phyloP scores from a whole-genome alignment of 2,888 invertebrate genomes.

The Peribatodes rhomboidaria region DNA sequence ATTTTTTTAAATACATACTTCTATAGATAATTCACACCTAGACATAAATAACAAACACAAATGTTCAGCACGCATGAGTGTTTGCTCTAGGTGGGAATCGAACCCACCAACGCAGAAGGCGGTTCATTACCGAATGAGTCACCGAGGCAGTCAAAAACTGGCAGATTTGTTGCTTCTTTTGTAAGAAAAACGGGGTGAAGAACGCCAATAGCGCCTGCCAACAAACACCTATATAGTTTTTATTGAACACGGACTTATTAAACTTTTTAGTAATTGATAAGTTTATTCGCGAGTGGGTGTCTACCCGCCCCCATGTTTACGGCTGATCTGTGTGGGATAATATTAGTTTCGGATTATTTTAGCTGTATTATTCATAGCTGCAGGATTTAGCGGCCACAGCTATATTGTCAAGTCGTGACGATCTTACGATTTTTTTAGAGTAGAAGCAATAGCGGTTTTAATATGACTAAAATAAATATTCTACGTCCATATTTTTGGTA shows the following conservation, averaged over 20 bases:
- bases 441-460: conserved; percentile 21
- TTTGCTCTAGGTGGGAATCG: too few relatives aligned
- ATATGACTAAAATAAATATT: too few relatives aligned
- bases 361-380: conserved; percentile 34
- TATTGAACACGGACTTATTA: conserved; percentile 14
- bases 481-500: too few relatives aligned
- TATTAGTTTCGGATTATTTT: conserved; percentile 35
- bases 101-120: too few relatives aligned
- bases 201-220: neutral
- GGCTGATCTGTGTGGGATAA: conserved; percentile 30
- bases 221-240: neutral
- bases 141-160: too few relatives aligned
- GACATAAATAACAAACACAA: too few relatives aligned
- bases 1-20: too few relatives aligned
- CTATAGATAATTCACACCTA: too few relatives aligned
- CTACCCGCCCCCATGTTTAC: conserved; percentile 28
- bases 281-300: conserved; percentile 11
- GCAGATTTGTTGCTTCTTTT: neutral
- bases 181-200: neutral
- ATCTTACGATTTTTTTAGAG: conserved; percentile 5
- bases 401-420: conserved; percentile 24
- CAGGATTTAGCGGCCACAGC: conserved; percentile 20
- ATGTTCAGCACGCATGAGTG: too few relatives aligned
- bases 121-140: too few relatives aligned
- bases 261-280: conserved; percentile 25